Evolutionary conservation across 2,113 vertebrate genomes (phyloP).

Genomic region (Elgaria multicarinata): DNA sequence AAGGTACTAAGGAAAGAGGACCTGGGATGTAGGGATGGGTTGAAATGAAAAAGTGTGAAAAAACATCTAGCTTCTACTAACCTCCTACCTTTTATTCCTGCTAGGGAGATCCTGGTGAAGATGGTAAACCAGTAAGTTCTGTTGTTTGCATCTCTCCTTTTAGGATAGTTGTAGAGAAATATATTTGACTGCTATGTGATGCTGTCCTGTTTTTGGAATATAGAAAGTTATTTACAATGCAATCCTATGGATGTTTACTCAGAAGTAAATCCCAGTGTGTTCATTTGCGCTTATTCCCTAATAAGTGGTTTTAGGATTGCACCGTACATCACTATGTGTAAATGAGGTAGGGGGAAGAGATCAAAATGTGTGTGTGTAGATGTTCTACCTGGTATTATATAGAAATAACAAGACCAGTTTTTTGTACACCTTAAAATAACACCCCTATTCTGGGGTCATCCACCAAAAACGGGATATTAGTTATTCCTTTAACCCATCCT

Average conservation of each 20-base stretch:
- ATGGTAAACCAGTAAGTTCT: constrained; percentile 88
- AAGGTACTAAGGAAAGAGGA: not conserved
- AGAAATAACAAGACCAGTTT: not conserved
- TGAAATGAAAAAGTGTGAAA: not conserved
- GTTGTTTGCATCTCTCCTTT: not conserved
- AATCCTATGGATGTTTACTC: not conserved
- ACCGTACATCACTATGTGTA: not conserved
- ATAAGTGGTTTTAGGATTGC: not conserved
- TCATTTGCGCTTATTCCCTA: not conserved
- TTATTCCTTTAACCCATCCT: not conserved
- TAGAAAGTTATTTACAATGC: not conserved
- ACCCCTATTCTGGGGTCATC: not conserved
- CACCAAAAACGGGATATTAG: not conserved
- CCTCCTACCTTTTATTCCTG: constrained; percentile 20
- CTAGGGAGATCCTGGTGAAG: constrained; percentile 93
- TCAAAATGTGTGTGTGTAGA: not conserved
- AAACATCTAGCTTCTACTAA: not conserved
- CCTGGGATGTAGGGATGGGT: too few species aligned
- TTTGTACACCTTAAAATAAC: not conserved
- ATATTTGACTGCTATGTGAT: not conserved
- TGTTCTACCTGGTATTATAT: not conserved
- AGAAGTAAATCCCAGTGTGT: not conserved
- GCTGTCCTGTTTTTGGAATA: not conserved
- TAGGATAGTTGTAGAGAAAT: not conserved
- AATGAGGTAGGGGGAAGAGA: too few species aligned